Conservation (phyloP, 2,113 vertebrate genomes). For the Phaethon lepturus region DNA sequence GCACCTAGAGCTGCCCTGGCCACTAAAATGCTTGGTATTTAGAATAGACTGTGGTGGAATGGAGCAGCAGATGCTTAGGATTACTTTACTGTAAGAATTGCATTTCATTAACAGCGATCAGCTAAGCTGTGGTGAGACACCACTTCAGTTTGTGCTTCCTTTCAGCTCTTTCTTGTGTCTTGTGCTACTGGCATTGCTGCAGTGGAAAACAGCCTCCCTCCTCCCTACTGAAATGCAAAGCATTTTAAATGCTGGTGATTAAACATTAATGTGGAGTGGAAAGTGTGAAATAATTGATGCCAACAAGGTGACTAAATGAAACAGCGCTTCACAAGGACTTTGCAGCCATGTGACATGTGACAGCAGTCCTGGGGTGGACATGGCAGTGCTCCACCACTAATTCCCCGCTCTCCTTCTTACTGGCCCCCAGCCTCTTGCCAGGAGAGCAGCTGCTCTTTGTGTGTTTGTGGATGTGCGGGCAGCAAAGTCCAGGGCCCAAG, state of each 20-base stretch:
- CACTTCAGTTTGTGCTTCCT: background rate
- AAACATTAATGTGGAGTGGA: background rate
- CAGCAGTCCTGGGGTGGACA: background rate
- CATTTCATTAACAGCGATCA: background rate
- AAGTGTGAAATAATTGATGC: background rate
- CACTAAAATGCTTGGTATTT: background rate
- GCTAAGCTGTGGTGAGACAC: background rate
- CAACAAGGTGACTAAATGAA: background rate
- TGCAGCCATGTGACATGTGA: background rate
- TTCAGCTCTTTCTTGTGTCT: background rate
- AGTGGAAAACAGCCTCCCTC: background rate
- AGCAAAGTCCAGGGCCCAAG: background rate
- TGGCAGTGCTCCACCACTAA: accelerated
- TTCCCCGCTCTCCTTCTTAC: background rate
- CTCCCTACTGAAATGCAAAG: background rate
- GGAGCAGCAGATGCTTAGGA: background rate
- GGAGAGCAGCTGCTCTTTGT: background rate
- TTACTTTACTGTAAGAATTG: background rate
- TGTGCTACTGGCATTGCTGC: background rate
- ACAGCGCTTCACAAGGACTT: background rate
- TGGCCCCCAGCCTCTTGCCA: background rate
- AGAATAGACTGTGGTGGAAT: background rate
- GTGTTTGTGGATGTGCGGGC: background rate
- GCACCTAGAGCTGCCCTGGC: background rate
- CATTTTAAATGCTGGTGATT: background rate